Base-by-base conservation (phyloP, 1,140 invertebrate genomes). In the Portunus trituberculatus region DNA sequence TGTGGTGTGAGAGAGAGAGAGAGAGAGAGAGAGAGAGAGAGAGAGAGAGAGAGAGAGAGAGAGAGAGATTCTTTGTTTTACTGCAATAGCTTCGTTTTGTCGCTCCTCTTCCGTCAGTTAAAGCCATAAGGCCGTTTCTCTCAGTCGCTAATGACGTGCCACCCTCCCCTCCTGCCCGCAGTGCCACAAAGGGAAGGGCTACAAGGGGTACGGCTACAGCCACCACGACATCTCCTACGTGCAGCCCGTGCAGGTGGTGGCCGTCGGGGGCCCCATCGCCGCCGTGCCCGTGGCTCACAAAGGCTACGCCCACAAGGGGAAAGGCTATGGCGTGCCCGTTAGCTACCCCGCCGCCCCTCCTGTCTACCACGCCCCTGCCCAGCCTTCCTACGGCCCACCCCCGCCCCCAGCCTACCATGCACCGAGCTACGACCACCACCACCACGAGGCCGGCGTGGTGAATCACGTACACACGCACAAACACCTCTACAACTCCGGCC, bases 161-260 rank as follows among this genome's bases (percentile, higher is more conserved):
- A 12, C 59, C 59, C 59, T 25, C 20, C 59, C n/a, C 20, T 20
- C 67, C 67, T 32, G 52, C 28, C 39, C n/a, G 4, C 94, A 95
- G 94, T 95, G 94, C 84, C n/a, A 76, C 67, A 95, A 59, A 20
- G 52, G 92, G 46, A 95, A 95, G 52, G 94, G 94, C 32, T 95
- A 92, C 48, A 39, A 95, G 39, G 92, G 92, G 25, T 91, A 91
- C n/a, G 96, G 96, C 52, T 95, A 96, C 87, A 96, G 96, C 91
- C 95, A 95, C 46, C 96, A 98, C 96, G 98, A 98, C 95, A 97
- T 98, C 7, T 98, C 98, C 96, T 98, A 98, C 96, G 98, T 98
- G 0, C 98, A 99, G 97, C 98, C 98, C 2, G 98, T 98, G 14
- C 98, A 98, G 29, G 98, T 98, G 25, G 98, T 98, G 95, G 98